A percentile compares a stretch with the other conserved stretches of the same genome.
These are phyloP conservation scores for Salvelinus fontinalis DNA, from an alignment of 2,113 vertebrate genomes.

Conservation along the genomic window DNA sequence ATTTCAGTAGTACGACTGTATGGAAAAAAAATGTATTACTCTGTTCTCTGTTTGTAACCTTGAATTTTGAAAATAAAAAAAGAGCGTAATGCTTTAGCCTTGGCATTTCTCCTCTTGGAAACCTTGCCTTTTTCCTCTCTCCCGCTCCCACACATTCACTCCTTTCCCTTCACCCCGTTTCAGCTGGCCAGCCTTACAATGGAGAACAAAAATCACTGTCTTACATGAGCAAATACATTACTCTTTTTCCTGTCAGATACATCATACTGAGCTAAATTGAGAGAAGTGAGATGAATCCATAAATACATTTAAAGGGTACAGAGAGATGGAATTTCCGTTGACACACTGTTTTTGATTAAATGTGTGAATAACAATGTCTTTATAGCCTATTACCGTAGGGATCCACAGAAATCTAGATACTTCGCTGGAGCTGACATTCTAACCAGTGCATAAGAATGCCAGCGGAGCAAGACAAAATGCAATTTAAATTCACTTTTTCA, in stretches of 20 bases:
- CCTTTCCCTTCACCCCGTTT: slow-evolving; percentile 45
- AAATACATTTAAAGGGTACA: no score
- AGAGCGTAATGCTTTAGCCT: slow-evolving; percentile 53
- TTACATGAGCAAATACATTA: neutral
- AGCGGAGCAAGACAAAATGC: neutral
- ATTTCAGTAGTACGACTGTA: neutral
- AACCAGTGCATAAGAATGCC: neutral
- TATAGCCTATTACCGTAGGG: neutral
- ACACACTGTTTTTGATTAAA: neutral
- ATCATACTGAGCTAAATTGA: neutral
- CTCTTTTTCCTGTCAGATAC: neutral
- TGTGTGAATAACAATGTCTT: neutral
- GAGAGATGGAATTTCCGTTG: neutral
- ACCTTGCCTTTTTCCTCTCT: slow-evolving; percentile 49
- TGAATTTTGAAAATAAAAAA: slow-evolving; percentile 40
- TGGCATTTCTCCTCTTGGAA: slow-evolving; percentile 53
- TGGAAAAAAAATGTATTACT: slow-evolving; percentile 13
- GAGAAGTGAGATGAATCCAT: no score
- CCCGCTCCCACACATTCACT: slow-evolving; percentile 61
- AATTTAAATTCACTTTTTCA: neutral
- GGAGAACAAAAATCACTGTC: neutral
- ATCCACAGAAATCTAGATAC: neutral
- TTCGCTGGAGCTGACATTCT: neutral
- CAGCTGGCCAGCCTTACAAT: slow-evolving; percentile 18
- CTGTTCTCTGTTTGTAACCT: slow-evolving; percentile 51